Conservation (phyloP, 2,888 invertebrate species). For the Drosophila longiperda region DNA sequence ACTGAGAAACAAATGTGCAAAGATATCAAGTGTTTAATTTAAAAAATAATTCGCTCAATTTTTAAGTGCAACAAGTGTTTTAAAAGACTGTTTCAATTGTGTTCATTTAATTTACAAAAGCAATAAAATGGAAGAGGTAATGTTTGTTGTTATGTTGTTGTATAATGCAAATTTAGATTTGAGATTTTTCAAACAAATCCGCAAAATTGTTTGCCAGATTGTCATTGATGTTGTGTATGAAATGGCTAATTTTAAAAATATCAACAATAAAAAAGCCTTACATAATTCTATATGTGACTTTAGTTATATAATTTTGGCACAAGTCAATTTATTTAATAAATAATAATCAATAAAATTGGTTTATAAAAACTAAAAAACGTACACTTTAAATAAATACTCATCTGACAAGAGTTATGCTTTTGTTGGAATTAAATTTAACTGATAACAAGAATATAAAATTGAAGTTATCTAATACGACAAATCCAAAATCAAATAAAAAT, state of each 20-base stretch:
- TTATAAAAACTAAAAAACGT: neutral
- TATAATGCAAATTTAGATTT: neutral
- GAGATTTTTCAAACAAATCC: neutral
- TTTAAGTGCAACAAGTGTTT: conserved; percentile 16
- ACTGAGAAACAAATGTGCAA: conserved; percentile 18
- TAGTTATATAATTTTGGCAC: neutral
- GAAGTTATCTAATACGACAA: neutral
- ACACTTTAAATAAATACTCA: neutral
- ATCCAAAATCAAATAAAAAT: neutral
- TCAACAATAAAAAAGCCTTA: neutral
- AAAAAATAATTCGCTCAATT: conserved; percentile 1
- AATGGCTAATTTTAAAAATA: neutral
- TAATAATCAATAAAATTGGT: neutral
- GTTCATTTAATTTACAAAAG: conserved; percentile 39
- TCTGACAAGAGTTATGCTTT: neutral
- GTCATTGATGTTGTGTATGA: neutral
- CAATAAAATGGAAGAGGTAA: conserved; percentile 65
- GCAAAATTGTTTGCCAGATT: neutral
- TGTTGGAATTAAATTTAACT: neutral
- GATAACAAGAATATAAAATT: conserved; percentile 1
- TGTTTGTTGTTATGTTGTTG: neutral
- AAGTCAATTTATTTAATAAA: neutral
- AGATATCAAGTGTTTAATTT: conserved; percentile 1
- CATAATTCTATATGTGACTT: neutral
- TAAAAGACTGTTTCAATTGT: conserved; percentile 40